Evolutionary conservation across 2,888 invertebrate genomes (phyloP), one percentile per base, ranked within the genome.

Genomic region (Folsomia manolachei): DNA sequence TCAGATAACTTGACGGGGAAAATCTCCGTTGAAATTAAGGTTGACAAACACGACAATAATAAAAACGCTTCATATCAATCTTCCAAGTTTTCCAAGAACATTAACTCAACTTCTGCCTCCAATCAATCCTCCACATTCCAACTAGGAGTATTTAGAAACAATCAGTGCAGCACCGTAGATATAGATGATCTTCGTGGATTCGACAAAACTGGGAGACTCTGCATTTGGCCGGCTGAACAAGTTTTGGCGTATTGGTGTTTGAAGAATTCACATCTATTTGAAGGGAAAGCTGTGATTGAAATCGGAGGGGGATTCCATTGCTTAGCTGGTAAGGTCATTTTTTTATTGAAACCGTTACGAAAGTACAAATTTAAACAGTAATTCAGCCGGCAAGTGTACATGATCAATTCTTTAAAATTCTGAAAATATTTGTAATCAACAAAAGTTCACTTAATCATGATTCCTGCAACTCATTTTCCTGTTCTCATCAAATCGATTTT

Each of bases 221-320:
- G 75, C 51, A 75, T 75, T 66, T 75, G 75, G 75, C 75, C 75
- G 1, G 72, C 75, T 1, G 75, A 75, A 23, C 75, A 75, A 71
- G 72, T 75, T 14, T 71, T 75, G 1, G 61, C 61, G 18, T 72
- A 75, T 26, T 75, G 72, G 72, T 27, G 68, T 1, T 63, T 75
- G 1, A 27, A 62, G 25, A 71, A 75, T 24, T 60, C 24, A 14
- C 1, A 26, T n/a, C 19, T 63, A 23, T 75, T 72, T 24, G 66
- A 72, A 11, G 75, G 70, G 1, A 75, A 75, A 64, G 39, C 21
- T 14, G 65, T 75, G 7, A 72, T 75, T 27, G 75, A 75, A 19
- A 72, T 75, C 51, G 75, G 75, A 18, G 75, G 75, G 25, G 75
- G 75, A 19, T 75, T 75, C 62, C 75, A 75, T 27, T 75, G 72